These are phyloP conservation scores for Taenaris catops DNA, from an alignment of 2,888 invertebrate genomes.

Conservation along the genomic window DNA sequence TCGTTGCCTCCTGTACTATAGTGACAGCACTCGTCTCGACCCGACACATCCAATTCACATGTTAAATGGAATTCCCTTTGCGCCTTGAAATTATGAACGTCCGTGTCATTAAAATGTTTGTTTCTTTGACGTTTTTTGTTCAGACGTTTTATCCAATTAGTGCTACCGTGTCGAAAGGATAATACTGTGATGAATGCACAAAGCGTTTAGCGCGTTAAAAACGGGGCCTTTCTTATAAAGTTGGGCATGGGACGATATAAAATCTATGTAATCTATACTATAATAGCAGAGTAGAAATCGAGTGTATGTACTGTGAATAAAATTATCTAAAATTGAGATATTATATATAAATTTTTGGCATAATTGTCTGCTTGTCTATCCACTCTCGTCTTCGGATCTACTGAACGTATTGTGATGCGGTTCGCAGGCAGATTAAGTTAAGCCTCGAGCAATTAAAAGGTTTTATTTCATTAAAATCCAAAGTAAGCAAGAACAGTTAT, in stretches of 20 bases:
- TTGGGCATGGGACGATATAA: conserved; percentile 3
- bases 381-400: no score
- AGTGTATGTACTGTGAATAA: no score
- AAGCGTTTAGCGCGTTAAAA: conserved; percentile 69
- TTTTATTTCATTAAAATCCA: no score
- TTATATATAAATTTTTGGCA: no score
- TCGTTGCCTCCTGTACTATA: conserved; percentile 19
- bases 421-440: no score
- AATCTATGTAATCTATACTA: no score
- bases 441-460: no score
- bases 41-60: conserved; percentile 73
- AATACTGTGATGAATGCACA: conserved; percentile 68
- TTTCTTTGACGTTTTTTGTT: conserved; percentile 70
- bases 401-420: no score
- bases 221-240: conserved; percentile 50
- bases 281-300: no score
- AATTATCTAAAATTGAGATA: no score
- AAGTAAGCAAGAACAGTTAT: no score
- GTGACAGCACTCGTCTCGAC: conserved; percentile 54
- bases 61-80: conserved; percentile 76
- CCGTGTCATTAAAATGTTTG: conserved; percentile 74
- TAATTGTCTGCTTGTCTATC: no score
- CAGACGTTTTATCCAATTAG: conserved; percentile 75
- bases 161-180: conserved; percentile 80
- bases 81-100: conserved; percentile 65